Evolutionary conservation across 2,797 vertebrate genomes (phyloP), one percentile per base, ranked within the genome.

Genomic region (Spizella passerina): DNA sequence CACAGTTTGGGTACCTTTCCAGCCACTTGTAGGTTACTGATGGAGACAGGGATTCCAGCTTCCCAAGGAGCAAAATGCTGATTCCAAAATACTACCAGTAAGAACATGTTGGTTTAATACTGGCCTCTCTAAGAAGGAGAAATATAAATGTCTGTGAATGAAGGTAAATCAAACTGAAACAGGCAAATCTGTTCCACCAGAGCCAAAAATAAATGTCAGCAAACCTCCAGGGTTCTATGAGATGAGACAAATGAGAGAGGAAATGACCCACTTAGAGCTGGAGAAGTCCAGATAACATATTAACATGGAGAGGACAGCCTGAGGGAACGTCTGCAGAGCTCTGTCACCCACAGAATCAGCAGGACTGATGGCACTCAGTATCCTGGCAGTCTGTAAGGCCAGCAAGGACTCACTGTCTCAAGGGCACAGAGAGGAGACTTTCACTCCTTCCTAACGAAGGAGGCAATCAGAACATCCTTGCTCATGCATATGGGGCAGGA

Each of bases 121-220:
- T 38, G 32, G n/a, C 30, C 43, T 90, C 47, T 46, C 38, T 82
- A 52, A 88, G 47, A 83, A 78, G 18, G 34, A 16, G 63, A 90
- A 77, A 41, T 21, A 30, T 65, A 56, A 55, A 63, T n/a, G 20
- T 38, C 77, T 52, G 60, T 57, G 55, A 77, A 70, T 70, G 5
- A 91, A 86, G 41, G 64, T 85, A 91, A 86, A 91, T 90, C 70
- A 69, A 84, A 92, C 53, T 43, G 38, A 84, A 94, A 69, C n/a
- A 63, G 63, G 52, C 63, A 70, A 88, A 93, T 86, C 1, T 4
- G 32, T 52, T 94, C 39, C 39, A 63, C 44, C 27, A 72, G 55
- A 86, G 70, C 65, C 57, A 69, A 95, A 92, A 94, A 88, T 87
- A 92, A 81, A 83, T 66, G 65, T 46, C n/a, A 93, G 39, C 80